Percentiles rank a stretch among this genome's conserved stretches.
phyloP scores from a whole-genome alignment of 1,140 invertebrate species.

The Drosophila pachea region DNA sequence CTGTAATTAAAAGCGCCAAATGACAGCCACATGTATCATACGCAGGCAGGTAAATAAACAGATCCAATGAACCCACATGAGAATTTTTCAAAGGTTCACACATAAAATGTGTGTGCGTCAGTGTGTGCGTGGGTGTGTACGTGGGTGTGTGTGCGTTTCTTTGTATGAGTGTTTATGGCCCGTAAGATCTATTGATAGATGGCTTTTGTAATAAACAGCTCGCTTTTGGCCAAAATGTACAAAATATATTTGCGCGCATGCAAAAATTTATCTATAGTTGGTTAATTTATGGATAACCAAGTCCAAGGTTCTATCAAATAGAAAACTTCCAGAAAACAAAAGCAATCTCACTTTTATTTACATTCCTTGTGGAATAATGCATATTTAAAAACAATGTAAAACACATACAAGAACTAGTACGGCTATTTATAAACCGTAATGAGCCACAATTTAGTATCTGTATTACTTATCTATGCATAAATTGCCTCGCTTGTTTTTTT shows the following conservation, averaged over 20 bases:
- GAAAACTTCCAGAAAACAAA: conserved; percentile 10
- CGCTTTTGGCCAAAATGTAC: conserved; percentile 3
- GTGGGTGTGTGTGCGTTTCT: too few species aligned
- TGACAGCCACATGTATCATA: conserved; percentile 59
- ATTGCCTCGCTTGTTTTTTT: neutral
- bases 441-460: neutral
- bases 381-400: neutral
- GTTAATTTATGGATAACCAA: conserved; percentile 6
- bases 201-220: conserved; percentile 46
- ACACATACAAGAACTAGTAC: neutral
- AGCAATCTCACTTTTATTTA: conserved; percentile 11
- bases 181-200: conserved; percentile 51
- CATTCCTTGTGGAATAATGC: conserved; percentile 5
- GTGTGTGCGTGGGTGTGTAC: too few species aligned
- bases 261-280: neutral
- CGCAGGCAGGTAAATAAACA: conserved; percentile 65
- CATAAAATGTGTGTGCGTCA: conserved; percentile 10
- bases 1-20: conserved; percentile 69
- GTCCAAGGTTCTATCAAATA: conserved; percentile 26
- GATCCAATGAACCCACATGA: conserved; percentile 41
- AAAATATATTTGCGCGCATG: conserved; percentile 4
- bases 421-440: conserved; percentile 6
- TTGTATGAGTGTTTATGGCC: conserved; percentile 28
- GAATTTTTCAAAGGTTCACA: conserved; percentile 19
- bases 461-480: neutral